phyloP scores from a whole-genome alignment of 1,140 invertebrate genomes.

The Drosophila pachea region DNA sequence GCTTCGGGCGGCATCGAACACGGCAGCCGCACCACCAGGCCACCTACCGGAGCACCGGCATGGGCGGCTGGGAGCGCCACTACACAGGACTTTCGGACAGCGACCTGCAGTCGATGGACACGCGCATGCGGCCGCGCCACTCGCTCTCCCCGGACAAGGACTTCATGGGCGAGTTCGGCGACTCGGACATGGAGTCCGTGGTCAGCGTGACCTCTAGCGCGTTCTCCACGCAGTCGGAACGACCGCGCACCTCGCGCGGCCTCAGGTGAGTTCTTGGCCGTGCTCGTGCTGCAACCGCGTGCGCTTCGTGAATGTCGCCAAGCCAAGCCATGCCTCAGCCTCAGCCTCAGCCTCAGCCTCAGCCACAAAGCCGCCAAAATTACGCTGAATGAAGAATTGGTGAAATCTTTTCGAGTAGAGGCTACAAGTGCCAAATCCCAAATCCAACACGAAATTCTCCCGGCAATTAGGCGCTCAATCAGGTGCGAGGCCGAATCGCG shows the following conservation, averaged over 20 bases:
- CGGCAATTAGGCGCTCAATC: slow-evolving; percentile 46
- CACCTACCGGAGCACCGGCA: slow-evolving; percentile 85
- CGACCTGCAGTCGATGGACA: slow-evolving; percentile 83
- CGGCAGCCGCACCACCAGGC: slow-evolving; percentile 81
- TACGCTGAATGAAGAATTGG: slow-evolving; percentile 52
- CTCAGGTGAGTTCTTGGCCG: slow-evolving; percentile 82
- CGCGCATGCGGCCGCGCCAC: slow-evolving; percentile 80
- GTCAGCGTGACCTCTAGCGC: slow-evolving; percentile 92
- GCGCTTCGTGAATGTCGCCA: slow-evolving; percentile 36
- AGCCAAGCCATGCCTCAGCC: slow-evolving; percentile 15
- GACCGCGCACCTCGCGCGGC: slow-evolving; percentile 86
- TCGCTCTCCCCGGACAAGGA: slow-evolving; percentile 86
- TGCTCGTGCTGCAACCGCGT: slow-evolving; percentile 24
- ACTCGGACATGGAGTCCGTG: slow-evolving; percentile 94
- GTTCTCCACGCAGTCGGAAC: slow-evolving; percentile 94
- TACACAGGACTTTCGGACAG: slow-evolving; percentile 90
- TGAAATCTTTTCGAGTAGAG: slow-evolving; percentile 37
- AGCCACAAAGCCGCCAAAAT: slow-evolving; percentile 60
- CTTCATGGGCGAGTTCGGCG: slow-evolving; percentile 85
- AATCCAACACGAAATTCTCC: slow-evolving; percentile 30
- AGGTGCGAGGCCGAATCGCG: slow-evolving; percentile 25
- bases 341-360: too few relatives aligned
- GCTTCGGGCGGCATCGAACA: slow-evolving; percentile 85
- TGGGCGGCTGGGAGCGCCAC: slow-evolving; percentile 86
- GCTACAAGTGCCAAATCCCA: slow-evolving; percentile 42